Evolutionary conservation across 2,113 vertebrate genomes (phyloP).

Genomic region (Pelvicachromis taeniatus): DNA sequence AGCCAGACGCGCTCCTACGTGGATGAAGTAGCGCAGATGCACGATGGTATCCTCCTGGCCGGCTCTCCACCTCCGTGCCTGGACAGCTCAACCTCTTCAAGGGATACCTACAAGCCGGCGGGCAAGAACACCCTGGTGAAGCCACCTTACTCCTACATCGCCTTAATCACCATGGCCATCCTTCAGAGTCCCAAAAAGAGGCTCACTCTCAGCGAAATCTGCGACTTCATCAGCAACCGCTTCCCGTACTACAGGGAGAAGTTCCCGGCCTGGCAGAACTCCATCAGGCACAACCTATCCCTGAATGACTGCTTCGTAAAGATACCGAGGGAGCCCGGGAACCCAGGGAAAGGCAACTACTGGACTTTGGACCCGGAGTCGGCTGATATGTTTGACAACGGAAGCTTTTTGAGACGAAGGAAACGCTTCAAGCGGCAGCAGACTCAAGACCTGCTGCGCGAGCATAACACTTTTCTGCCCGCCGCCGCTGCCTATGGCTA

Average conservation of each 20-base stretch:
- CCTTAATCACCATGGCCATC: conserved; percentile 93
- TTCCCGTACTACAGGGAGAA: conserved; percentile 85
- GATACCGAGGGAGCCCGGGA: conserved; percentile 86
- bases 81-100: conserved; percentile 61
- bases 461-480: conserved; percentile 73
- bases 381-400: conserved; percentile 92
- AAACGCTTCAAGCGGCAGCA: conserved; percentile 93
- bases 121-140: conserved; percentile 86
- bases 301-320: conserved; percentile 85
- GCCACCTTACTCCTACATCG: conserved; percentile 93
- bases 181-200: conserved; percentile 91
- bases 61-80: conserved; percentile 67
- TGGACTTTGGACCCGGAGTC: conserved; percentile 90
- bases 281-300: conserved; percentile 83
- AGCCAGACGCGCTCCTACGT: conserved; percentile 73
- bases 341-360: conserved; percentile 89
- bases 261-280: conserved; percentile 88
- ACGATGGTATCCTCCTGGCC: conserved; percentile 71
- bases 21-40: conserved; percentile 80
- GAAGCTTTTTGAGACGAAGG: conserved; percentile 84
- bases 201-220: conserved; percentile 88
- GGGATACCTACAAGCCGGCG: conserved; percentile 73
- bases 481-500: conserved; percentile 77
- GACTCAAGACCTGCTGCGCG: conserved; percentile 79
- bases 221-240: conserved; percentile 84